A percentile compares a stretch with the other conserved stretches of the same genome.
phyloP scores from a whole-genome alignment of 2,888 invertebrate species.

The Tridacna crocea region DNA sequence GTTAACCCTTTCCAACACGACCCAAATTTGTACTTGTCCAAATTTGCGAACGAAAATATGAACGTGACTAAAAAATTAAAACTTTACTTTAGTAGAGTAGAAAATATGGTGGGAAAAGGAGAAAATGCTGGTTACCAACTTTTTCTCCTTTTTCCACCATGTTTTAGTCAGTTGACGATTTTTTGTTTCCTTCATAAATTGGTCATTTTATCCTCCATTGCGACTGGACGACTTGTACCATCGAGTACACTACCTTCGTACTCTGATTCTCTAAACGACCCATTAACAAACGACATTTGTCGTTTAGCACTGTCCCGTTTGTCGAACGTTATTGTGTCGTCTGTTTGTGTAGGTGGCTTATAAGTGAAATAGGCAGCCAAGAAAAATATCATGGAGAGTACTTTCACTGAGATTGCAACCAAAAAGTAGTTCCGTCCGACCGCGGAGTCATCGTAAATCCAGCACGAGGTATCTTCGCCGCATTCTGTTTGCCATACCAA shows the following conservation, averaged over 20 bases:
- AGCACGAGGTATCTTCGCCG: slow-evolving; percentile 65
- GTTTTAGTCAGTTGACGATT: too few species aligned
- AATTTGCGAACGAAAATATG: too few species aligned
- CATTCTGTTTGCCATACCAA: slow-evolving; percentile 67
- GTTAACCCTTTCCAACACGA: too few species aligned
- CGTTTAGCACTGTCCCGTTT: slow-evolving; percentile 41
- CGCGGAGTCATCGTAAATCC: slow-evolving; percentile 66
- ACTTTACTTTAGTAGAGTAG: too few species aligned
- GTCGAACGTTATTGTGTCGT: slow-evolving; percentile 6
- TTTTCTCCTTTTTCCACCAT: too few species aligned
- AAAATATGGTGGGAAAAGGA: too few species aligned
- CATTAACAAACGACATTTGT: slow-evolving; percentile 59
- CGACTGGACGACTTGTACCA: background rate
- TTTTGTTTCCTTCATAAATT: background rate
- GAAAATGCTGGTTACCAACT: too few species aligned
- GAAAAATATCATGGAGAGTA: slow-evolving; percentile 60
- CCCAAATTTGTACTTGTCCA: too few species aligned
- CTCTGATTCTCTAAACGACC: slow-evolving; percentile 55
- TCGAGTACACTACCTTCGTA: slow-evolving; percentile 46
- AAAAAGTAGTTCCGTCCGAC: slow-evolving; percentile 69
- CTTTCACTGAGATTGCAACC: slow-evolving; percentile 58
- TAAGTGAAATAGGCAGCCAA: slow-evolving; percentile 62
- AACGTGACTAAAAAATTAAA: too few species aligned
- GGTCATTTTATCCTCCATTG: slow-evolving; percentile 1
- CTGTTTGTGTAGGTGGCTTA: slow-evolving; percentile 53